phyloP scores from a whole-genome alignment of 1,140 invertebrate species.

The Lethrus apterus region DNA sequence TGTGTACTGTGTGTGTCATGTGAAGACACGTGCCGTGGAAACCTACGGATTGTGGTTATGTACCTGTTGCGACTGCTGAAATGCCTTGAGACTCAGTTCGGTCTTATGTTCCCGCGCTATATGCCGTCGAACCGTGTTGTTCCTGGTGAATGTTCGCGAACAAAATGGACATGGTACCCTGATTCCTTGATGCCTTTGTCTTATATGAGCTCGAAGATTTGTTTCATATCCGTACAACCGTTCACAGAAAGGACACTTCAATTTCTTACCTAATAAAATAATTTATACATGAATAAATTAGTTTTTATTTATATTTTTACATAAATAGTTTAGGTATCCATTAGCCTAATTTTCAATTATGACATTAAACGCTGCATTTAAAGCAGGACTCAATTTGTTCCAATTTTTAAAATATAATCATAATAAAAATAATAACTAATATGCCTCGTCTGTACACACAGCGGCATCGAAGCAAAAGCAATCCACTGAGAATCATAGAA shows the following conservation, averaged over 20 bases:
- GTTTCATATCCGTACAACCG: conserved; percentile 89
- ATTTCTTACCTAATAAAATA: conserved; percentile 69
- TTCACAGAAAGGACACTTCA: conserved; percentile 87
- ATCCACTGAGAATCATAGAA: too few species aligned
- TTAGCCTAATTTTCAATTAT: too few species aligned
- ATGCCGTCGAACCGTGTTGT: conserved; percentile 82
- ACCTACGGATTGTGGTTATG: conserved; percentile 25
- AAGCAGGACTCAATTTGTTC: too few species aligned
- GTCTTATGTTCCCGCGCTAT: conserved; percentile 80
- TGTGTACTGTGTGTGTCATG: conserved; percentile 11
- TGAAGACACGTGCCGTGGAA: conserved; percentile 3
- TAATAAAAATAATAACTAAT: too few species aligned
- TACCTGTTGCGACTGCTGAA: conserved; percentile 49
- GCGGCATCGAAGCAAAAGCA: too few species aligned
- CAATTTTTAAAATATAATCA: too few species aligned
- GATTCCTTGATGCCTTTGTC: conserved; percentile 83
- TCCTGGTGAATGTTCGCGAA: conserved; percentile 82
- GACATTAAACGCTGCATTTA: too few species aligned
- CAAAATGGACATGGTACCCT: conserved; percentile 82
- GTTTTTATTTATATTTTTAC: too few species aligned
- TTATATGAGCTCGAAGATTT: conserved; percentile 81
- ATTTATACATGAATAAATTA: too few species aligned
- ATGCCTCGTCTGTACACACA: too few species aligned
- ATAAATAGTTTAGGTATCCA: too few species aligned
- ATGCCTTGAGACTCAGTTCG: conserved; percentile 60